Evolutionary conservation across 2,113 vertebrate genomes (phyloP).

Genomic region (Callipepla squamata): DNA sequence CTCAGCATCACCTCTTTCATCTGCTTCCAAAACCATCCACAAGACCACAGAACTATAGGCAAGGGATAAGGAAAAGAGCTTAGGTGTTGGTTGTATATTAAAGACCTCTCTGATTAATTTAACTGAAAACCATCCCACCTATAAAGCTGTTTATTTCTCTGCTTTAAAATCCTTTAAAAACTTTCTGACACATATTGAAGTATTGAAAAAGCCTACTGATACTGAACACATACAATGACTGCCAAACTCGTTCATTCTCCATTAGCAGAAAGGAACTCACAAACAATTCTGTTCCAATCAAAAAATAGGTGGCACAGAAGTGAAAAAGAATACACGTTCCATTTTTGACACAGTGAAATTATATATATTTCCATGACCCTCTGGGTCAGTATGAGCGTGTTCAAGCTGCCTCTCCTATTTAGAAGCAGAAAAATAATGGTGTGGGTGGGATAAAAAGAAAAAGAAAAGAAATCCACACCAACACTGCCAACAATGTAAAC

Average conservation of each 20-base stretch:
- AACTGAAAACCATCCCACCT: not conserved
- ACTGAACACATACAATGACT: not conserved
- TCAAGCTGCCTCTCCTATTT: not conserved
- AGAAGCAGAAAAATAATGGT: not conserved
- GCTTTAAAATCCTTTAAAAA: conserved; percentile 5
- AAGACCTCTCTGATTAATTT: not conserved
- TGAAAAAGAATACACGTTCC: not conserved
- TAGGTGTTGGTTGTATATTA: not conserved
- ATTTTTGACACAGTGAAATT: not conserved
- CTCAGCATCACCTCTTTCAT: not conserved
- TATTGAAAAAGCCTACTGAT: not conserved
- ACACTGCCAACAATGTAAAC: not conserved
- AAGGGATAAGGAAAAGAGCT: not conserved
- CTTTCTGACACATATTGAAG: not conserved
- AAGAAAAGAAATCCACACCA: not conserved
- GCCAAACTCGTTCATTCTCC: not conserved
- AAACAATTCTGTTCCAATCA: not conserved
- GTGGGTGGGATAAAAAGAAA: not conserved
- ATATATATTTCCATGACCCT: not conserved
- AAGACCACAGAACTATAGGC: not conserved
- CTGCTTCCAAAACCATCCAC: not conserved
- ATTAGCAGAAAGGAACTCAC: not conserved
- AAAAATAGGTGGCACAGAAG: not conserved
- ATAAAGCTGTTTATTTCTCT: not conserved
- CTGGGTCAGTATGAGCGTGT: not conserved